Conservation (phyloP, 2,888 invertebrate species). For the Cheilosia pagana region DNA sequence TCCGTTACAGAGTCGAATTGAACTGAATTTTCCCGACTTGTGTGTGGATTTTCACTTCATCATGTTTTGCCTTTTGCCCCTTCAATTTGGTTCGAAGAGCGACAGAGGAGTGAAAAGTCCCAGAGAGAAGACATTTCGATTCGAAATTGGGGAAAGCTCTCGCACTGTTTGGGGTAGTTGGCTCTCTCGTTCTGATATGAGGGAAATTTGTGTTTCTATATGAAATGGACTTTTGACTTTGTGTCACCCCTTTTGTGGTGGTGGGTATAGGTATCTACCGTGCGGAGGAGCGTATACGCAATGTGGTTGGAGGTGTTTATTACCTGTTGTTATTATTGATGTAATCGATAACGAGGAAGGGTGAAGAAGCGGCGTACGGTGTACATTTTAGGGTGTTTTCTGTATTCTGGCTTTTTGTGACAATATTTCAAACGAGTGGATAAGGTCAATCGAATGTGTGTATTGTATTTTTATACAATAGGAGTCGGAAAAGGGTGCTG, state of each 20-base stretch:
- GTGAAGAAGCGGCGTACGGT: neutral
- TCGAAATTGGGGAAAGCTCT: slow-evolving; percentile 59
- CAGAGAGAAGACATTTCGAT: slow-evolving; percentile 51
- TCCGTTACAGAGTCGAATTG: slow-evolving; percentile 78
- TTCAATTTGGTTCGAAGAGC: slow-evolving; percentile 13
- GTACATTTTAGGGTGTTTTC: slow-evolving; percentile 12
- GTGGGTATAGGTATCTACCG: neutral
- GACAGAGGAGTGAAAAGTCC: neutral
- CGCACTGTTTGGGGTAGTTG: neutral
- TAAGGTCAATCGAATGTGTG: neutral
- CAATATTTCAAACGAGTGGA: neutral
- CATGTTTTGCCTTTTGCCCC: neutral
- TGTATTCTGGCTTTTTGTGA: neutral
- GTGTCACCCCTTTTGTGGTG: slow-evolving; percentile 44
- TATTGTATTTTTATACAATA: neutral
- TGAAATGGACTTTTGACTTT: slow-evolving; percentile 38
- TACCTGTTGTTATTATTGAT: slow-evolving; percentile 74
- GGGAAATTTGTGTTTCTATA: slow-evolving; percentile 23
- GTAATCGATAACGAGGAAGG: slow-evolving; percentile 43
- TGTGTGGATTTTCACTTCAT: slow-evolving; percentile 50
- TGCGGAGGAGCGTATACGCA: slow-evolving; percentile 65
- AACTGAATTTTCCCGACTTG: slow-evolving; percentile 74
- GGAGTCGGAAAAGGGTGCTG: neutral
- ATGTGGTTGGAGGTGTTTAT: slow-evolving; percentile 72
- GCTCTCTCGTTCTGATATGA: neutral